Conservation (phyloP, 1,140 invertebrate species). For the Drosophila paulistorum region DNA sequence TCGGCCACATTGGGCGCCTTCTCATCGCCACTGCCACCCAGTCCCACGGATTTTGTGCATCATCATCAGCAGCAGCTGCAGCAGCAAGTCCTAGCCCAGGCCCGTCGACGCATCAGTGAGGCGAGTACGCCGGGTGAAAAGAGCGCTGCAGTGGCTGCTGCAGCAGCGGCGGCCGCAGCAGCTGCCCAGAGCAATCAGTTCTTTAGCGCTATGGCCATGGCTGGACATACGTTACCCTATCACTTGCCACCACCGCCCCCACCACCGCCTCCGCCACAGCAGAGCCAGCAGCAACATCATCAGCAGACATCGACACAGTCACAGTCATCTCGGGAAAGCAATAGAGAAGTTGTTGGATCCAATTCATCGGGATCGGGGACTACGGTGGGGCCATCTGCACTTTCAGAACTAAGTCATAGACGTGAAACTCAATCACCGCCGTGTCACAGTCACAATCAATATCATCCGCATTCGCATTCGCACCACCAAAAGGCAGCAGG, state of each 20-base stretch:
- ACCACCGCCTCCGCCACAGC: slow-evolving; percentile 82
- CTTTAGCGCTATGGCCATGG: slow-evolving; percentile 84
- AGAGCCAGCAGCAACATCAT: slow-evolving; percentile 36
- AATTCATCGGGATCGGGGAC: background rate
- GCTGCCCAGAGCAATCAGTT: slow-evolving; percentile 84
- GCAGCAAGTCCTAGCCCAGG: slow-evolving; percentile 67
- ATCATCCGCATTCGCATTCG: slow-evolving; percentile 28
- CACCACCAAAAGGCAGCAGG: slow-evolving; percentile 32
- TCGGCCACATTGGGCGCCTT: slow-evolving; percentile 83
- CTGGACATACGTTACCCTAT: slow-evolving; percentile 85
- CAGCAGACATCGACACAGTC: slow-evolving; percentile 10
- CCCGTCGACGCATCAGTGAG: slow-evolving; percentile 83
- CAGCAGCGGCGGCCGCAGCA: slow-evolving; percentile 77
- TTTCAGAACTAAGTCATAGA: slow-evolving; percentile 32
- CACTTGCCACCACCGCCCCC: slow-evolving; percentile 87
- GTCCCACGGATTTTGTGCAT: slow-evolving; percentile 77
- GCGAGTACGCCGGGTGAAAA: slow-evolving; percentile 80
- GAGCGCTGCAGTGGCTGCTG: slow-evolving; percentile 67
- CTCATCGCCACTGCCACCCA: slow-evolving; percentile 59
- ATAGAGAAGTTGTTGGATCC: background rate
- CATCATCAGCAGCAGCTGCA: slow-evolving; percentile 63
- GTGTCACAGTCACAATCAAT: slow-evolving; percentile 31
- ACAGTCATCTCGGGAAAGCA: slow-evolving; percentile 5
- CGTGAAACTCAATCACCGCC: slow-evolving; percentile 27
- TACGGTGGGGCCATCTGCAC: background rate